These are phyloP conservation scores for Drosophila arawakana DNA, from an alignment of 1,140 invertebrate species.

Conservation along the genomic window DNA sequence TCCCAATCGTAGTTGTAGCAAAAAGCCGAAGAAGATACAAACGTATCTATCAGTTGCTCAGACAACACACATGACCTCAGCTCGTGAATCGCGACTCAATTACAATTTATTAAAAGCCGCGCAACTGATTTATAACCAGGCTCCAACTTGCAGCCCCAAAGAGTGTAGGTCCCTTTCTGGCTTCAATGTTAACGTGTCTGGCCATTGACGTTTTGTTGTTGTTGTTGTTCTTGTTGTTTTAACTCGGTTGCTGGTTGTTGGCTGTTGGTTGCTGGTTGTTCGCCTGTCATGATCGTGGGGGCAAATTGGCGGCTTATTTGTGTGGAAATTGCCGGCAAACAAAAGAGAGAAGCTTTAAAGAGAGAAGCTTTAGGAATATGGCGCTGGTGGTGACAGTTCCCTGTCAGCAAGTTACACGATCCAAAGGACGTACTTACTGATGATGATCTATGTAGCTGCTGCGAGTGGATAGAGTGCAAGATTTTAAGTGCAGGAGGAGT, in stretches of 20 bases:
- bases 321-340: constrained; percentile 67
- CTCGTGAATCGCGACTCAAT: constrained; percentile 77
- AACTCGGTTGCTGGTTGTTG: constrained; percentile 20
- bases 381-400: constrained; percentile 77
- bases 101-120: constrained; percentile 82
- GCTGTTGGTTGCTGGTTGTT: constrained; percentile 36
- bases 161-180: constrained; percentile 24
- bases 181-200: constrained; percentile 66
- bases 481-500: neutral
- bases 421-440: neutral
- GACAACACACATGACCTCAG: constrained; percentile 31
- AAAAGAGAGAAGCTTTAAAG: constrained; percentile 20
- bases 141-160: constrained; percentile 10
- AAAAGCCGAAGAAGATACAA: constrained; percentile 56
- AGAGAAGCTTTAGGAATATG: constrained; percentile 57
- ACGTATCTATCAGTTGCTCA: constrained; percentile 71
- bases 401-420: constrained; percentile 71
- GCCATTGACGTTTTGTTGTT: constrained; percentile 59
- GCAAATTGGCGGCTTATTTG: constrained; percentile 79
- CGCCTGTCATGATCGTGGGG: constrained; percentile 46
- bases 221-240: too few species aligned
- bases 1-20: constrained; percentile 55
- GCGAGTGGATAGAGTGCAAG: neutral
- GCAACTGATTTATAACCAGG: constrained; percentile 78
- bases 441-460: constrained; percentile 26